A percentile compares a stretch with the other conserved stretches of the same genome.
Conservation (phyloP, 2,888 invertebrate species). For the Proisotoma minuta region DNA sequence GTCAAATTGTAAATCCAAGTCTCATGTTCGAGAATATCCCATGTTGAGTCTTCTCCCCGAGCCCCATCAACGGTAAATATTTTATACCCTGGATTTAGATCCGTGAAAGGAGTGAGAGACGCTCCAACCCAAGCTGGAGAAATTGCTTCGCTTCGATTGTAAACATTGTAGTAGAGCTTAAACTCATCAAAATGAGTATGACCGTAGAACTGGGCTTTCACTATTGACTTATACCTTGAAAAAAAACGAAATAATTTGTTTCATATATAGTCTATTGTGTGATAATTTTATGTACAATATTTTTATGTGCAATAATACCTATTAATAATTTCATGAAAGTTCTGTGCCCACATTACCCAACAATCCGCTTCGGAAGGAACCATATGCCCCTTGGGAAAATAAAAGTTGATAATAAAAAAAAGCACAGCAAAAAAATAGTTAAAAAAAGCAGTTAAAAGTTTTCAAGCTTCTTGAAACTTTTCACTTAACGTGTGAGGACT, state of each 20-base stretch:
- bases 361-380: constrained; percentile 68
- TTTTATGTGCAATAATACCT: too few species aligned
- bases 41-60: constrained; percentile 46
- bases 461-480: too few species aligned
- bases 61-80: constrained; percentile 64
- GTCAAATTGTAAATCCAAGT: constrained; percentile 73
- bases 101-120: constrained; percentile 67
- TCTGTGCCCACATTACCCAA: constrained; percentile 65
- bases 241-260: neutral
- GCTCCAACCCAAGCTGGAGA: constrained; percentile 57
- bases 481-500: too few species aligned
- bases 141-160: constrained; percentile 29
- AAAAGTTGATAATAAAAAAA: too few species aligned
- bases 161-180: constrained; percentile 61
- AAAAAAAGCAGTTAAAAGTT: too few species aligned
- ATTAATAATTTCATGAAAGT: constrained; percentile 64
- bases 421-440: neutral
- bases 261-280: neutral
- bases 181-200: constrained; percentile 75
- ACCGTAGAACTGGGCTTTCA: constrained; percentile 75
- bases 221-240: constrained; percentile 61
- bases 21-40: constrained; percentile 56
- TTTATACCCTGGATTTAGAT: constrained; percentile 61
- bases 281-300: too few species aligned
- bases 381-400: too few species aligned